phyloP scores from a whole-genome alignment of 2,888 invertebrate species.

The Dendrolimus houi region DNA sequence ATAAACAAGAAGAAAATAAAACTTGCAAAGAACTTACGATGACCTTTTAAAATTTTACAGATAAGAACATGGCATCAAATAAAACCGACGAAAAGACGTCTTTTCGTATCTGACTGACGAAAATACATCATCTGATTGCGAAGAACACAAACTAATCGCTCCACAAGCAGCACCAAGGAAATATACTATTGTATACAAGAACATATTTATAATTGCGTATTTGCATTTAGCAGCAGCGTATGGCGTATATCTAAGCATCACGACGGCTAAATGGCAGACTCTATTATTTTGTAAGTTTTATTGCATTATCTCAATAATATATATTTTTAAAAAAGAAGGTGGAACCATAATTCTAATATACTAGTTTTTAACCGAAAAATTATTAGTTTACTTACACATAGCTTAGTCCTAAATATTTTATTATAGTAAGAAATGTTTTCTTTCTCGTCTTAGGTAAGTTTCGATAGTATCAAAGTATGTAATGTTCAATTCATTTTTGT shows the following conservation, averaged over 20 bases:
- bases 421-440: too few species aligned
- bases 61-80: conserved; percentile 1
- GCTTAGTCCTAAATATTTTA: too few species aligned
- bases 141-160: conserved; percentile 5
- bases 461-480: too few species aligned
- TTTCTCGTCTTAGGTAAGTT: too few species aligned
- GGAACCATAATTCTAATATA: too few species aligned
- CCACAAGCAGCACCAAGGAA: conserved; percentile 16
- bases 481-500: too few species aligned
- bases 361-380: too few species aligned
- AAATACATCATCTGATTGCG: not conserved
- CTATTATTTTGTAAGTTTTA: conserved; percentile 15
- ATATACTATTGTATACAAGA: conserved; percentile 18
- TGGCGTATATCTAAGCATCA: conserved; percentile 21
- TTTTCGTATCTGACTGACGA: not conserved
- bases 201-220: conserved; percentile 16
- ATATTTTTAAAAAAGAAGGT: too few species aligned
- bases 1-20: too few species aligned
- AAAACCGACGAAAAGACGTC: not conserved
- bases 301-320: not conserved
- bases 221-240: conserved; percentile 21
- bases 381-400: too few species aligned
- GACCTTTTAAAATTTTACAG: not conserved
- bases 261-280: conserved; percentile 17
- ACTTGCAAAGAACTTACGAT: too few species aligned